Base-by-base conservation (phyloP, 2,888 invertebrate genomes). In the Drosophila crucigera region DNA sequence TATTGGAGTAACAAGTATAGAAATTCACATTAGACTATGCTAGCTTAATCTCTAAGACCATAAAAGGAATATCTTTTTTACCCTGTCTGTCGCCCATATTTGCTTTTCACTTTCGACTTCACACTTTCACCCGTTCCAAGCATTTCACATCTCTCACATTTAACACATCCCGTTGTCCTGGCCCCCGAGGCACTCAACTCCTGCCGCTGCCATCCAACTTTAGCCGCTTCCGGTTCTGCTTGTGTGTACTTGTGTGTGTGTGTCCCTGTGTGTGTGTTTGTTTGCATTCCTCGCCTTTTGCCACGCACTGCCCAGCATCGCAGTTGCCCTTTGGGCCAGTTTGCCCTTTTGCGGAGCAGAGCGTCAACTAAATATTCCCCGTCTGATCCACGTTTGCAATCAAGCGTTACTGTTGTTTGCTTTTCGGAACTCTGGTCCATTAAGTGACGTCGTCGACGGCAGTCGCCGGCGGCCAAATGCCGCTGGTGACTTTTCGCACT, bases 381-480 rank as follows among this genome's bases (percentile, higher is more conserved):
- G 50, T 53, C 74, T 73, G 82, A 82, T 82, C 71, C 80, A 74
- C 37, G 83, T 69, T 69, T 72, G 87, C 91, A 87, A 90, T 87
- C 91, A 90, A 84, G 91, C 87, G 87, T 86, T 89, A 72, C 87
- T 82, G 49, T 80, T 87, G 89, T 87, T 87, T 87, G 91, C 91
- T 82, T 85, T 87, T 78, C 91, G 87, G 87, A 87, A 89, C 89
- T 87, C 73, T 86, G 87, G 89, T 80, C 87, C 87, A 90, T 87
- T 87, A 87, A 90, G 79, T 78, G 83, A 76, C 82, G 83, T 31
- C 80, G 80, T 43, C 41, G 70, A 9, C 60, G 39, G 64, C 62
- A 61, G 68, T 53, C 56, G 66, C 49, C 79, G 50, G 60, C 65
- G 71, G 35, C 39, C 68, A 62, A 72, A 72, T 75, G 80, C 58